Evolutionary conservation across 2,888 invertebrate genomes (phyloP).

Genomic region (Pegoplata infirma): DNA sequence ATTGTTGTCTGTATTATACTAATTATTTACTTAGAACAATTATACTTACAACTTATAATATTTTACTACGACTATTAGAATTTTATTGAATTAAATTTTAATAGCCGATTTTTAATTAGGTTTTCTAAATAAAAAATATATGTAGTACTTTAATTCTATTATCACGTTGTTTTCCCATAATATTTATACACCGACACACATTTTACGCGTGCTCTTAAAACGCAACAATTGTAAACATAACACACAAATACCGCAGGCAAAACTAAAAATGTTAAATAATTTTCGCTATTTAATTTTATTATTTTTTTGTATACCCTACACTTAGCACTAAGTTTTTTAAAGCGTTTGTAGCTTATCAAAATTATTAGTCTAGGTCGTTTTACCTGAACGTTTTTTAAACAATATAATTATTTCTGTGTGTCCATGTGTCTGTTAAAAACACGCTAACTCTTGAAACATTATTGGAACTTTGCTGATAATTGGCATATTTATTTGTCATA

Average conservation of each 20-base stretch:
- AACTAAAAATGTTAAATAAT: neutral
- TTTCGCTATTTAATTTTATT: no score
- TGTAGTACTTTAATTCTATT: neutral
- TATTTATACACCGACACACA: neutral
- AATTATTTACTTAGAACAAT: neutral
- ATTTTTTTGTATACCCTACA: neutral
- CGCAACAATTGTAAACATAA: neutral
- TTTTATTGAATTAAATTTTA: neutral
- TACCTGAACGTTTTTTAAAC: no score
- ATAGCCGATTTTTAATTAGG: neutral
- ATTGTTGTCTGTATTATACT: neutral
- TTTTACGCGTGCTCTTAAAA: neutral
- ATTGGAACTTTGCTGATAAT: no score
- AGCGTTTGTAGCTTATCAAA: no score
- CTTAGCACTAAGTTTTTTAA: no score
- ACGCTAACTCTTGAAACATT: no score
- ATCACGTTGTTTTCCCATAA: conserved; percentile 7
- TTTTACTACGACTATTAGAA: no score
- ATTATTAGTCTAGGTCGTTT: no score
- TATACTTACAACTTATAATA: neutral
- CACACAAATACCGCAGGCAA: neutral
- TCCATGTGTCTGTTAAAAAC: no score
- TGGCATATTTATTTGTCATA: no score
- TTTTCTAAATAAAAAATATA: neutral
- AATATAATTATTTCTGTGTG: no score